phyloP scores from a whole-genome alignment of 2,888 invertebrate species.

The Serripes groenlandicus region DNA sequence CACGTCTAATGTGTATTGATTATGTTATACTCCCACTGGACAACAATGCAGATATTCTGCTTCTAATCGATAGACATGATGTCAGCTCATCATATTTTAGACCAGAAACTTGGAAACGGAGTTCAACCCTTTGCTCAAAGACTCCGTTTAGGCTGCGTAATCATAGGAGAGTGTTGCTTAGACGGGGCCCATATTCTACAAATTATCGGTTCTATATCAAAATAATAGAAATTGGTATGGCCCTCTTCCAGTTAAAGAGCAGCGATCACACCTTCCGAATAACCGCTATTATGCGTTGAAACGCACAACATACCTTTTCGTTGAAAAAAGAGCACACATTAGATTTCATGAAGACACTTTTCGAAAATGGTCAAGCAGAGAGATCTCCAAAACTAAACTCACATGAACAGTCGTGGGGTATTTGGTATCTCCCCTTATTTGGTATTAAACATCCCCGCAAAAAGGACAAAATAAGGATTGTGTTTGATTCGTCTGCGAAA shows the following conservation, averaged over 20 bases:
- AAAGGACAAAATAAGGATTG: slow-evolving; percentile 30
- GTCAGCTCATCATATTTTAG: slow-evolving; percentile 27
- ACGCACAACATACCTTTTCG: neutral
- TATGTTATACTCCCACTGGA: slow-evolving; percentile 3
- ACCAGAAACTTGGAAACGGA: slow-evolving; percentile 28
- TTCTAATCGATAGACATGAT: slow-evolving; percentile 24
- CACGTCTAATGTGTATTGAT: slow-evolving; percentile 1
- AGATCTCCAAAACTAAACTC: slow-evolving; percentile 35
- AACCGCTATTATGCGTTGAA: slow-evolving; percentile 33
- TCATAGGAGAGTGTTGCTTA: slow-evolving; percentile 43
- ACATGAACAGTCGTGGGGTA: slow-evolving; percentile 41
- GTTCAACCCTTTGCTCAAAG: no score
- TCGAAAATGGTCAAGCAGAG: slow-evolving; percentile 43
- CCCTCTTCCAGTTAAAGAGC: slow-evolving; percentile 38
- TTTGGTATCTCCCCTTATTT: slow-evolving; percentile 61
- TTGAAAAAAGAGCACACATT: slow-evolving; percentile 9
- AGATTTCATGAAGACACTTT: slow-evolving; percentile 17
- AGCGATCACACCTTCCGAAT: slow-evolving; percentile 33
- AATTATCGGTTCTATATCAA: slow-evolving; percentile 24
- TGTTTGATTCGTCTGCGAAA: slow-evolving; percentile 63
- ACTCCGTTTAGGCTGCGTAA: slow-evolving; percentile 31
- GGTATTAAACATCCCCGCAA: slow-evolving; percentile 28
- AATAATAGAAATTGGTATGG: slow-evolving; percentile 37
- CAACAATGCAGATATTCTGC: neutral
- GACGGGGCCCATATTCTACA: slow-evolving; percentile 24